A percentile compares a stretch with the other conserved stretches of the same genome.
Conservation (phyloP, 2,888 invertebrate genomes). For the Heliconius hortense region DNA sequence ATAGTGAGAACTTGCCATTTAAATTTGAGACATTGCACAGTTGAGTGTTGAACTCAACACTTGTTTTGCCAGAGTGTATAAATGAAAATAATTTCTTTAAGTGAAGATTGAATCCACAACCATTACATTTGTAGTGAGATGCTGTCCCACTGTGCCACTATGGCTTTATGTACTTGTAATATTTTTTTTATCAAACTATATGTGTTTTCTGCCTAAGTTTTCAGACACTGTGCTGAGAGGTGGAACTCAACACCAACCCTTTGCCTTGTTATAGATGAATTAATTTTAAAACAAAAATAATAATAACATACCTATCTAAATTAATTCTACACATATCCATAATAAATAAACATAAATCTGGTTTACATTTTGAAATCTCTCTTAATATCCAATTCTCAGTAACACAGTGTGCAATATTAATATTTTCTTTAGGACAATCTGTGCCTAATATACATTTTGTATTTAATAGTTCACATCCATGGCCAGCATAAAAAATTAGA, state of each 20-base stretch:
- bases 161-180: too few relatives aligned
- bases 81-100: not conserved
- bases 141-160: too few relatives aligned
- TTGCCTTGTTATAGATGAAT: too few relatives aligned
- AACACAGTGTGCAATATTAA: constrained; percentile 64
- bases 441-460: constrained; percentile 77
- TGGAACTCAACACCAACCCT: too few relatives aligned
- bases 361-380: constrained; percentile 66
- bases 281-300: not conserved
- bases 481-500: constrained; percentile 81
- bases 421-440: constrained; percentile 71
- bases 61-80: not conserved
- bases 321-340: constrained; percentile 81
- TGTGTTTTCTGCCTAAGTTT: too few relatives aligned
- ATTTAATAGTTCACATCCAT: constrained; percentile 78
- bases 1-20: not conserved
- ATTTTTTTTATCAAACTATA: too few relatives aligned
- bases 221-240: too few relatives aligned
- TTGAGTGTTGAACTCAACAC: not conserved
- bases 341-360: constrained; percentile 73
- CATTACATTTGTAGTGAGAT: too few relatives aligned
- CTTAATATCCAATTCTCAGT: constrained; percentile 75
- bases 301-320: constrained; percentile 67
- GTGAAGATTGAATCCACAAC: too few relatives aligned
- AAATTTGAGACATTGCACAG: not conserved